phyloP scores from a whole-genome alignment of 2,888 invertebrate species.

The Argynnis bischoffii region DNA sequence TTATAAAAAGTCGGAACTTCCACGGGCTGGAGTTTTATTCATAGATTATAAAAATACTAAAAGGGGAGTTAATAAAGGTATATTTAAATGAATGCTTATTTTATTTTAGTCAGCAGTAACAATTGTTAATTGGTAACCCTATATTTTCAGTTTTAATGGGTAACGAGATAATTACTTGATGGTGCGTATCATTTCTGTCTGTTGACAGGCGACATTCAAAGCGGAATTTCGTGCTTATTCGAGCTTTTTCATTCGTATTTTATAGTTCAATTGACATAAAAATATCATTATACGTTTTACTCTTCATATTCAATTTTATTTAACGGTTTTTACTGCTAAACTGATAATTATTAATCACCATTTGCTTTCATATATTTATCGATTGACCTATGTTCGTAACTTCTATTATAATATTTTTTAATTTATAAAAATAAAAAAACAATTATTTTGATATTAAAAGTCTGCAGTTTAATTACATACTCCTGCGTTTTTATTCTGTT shows the following conservation, averaged over 20 bases:
- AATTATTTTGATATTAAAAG: too few species aligned
- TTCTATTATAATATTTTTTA: too few species aligned
- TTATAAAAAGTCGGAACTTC: neutral
- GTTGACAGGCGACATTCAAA: slow-evolving; percentile 31
- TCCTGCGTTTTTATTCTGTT: too few species aligned
- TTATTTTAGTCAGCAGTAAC: slow-evolving; percentile 46
- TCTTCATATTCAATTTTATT: neutral
- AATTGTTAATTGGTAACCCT: slow-evolving; percentile 46
- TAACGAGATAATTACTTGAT: slow-evolving; percentile 42
- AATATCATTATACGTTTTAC: slow-evolving; percentile 2
- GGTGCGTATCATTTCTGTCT: slow-evolving; percentile 38
- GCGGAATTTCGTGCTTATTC: slow-evolving; percentile 31
- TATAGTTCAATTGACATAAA: slow-evolving; percentile 18
- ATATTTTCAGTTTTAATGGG: slow-evolving; percentile 41
- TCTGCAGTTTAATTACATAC: too few species aligned
- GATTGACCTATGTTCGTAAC: too few species aligned
- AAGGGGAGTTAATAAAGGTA: neutral
- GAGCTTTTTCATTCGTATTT: slow-evolving; percentile 23
- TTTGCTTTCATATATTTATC: too few species aligned
- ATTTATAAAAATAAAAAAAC: too few species aligned
- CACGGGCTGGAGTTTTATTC: neutral
- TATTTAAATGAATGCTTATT: slow-evolving; percentile 23
- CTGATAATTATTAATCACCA: too few species aligned
- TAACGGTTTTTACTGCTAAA: neutral
- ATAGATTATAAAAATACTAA: neutral